A percentile compares a stretch with the other conserved stretches of the same genome.
phyloP scores from a whole-genome alignment of 1,140 invertebrate genomes.

The Macrobrachium nipponense region DNA sequence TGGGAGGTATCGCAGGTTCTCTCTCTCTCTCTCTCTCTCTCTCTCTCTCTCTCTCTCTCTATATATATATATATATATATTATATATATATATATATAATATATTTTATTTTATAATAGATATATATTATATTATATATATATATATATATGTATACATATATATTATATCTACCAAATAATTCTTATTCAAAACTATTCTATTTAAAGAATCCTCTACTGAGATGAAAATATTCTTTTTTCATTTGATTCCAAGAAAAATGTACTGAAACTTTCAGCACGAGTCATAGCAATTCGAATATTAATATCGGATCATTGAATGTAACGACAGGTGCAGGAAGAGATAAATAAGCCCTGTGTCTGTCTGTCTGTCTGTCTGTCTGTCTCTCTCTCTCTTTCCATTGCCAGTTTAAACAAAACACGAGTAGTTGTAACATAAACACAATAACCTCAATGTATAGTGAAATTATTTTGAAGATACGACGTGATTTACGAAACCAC shows the following conservation, averaged over 20 bases:
- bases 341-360: background rate
- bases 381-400: background rate
- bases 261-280: background rate
- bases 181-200: too few species aligned
- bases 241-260: background rate
- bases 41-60: background rate
- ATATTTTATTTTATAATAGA: too few species aligned
- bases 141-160: conserved; percentile 19
- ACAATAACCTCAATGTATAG: background rate
- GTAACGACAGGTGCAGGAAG: background rate
- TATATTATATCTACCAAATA: too few species aligned
- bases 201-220: too few species aligned
- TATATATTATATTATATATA: conserved; percentile 17
- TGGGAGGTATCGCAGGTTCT: too few species aligned
- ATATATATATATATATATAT: conserved; percentile 3
- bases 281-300: background rate
- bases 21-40: too few species aligned
- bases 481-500: too few species aligned
- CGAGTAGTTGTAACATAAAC: background rate
- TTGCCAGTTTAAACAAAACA: background rate
- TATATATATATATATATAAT: conserved; percentile 22
- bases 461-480: background rate
- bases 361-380: background rate
- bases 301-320: background rate
- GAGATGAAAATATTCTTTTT: background rate